A percentile compares a stretch with the other conserved stretches of the same genome.
These are phyloP conservation scores for Cephus runcator DNA, from an alignment of 2,888 invertebrate species.

Conservation along the genomic window DNA sequence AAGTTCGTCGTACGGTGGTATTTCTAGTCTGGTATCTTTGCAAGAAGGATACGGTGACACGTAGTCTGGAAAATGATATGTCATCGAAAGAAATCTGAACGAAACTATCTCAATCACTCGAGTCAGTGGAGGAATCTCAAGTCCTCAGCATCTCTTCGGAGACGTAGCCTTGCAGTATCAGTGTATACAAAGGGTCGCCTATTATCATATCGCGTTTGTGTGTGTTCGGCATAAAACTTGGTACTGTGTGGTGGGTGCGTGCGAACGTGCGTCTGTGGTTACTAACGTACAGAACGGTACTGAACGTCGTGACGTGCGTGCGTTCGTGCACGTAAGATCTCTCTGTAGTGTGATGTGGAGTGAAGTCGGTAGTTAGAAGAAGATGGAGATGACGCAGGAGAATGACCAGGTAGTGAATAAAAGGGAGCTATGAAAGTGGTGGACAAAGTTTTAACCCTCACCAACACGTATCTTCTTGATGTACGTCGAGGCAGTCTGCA, in stretches of 20 bases:
- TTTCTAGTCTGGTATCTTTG: neutral
- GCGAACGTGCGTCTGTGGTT: neutral
- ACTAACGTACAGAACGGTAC: neutral
- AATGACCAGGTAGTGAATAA: neutral
- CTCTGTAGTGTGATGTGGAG: neutral
- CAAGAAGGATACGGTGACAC: neutral
- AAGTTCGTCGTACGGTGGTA: neutral
- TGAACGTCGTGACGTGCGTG: neutral
- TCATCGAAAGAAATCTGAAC: neutral
- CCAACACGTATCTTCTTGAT: neutral
- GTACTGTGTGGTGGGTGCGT: neutral
- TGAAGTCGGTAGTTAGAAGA: neutral
- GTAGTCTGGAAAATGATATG: neutral
- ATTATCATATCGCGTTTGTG: conserved; percentile 1
- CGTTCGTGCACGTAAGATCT: neutral
- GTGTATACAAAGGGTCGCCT: neutral
- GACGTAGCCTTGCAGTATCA: neutral
- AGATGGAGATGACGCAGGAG: neutral
- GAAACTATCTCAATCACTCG: neutral
- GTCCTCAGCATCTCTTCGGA: neutral
- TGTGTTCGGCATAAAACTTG: neutral
- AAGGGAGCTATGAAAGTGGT: neutral
- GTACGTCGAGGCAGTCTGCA: neutral
- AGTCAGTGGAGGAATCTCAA: neutral
- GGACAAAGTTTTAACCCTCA: neutral